These are phyloP conservation scores for Molorchus minor DNA, from an alignment of 2,888 invertebrate genomes.

Conservation along the genomic window DNA sequence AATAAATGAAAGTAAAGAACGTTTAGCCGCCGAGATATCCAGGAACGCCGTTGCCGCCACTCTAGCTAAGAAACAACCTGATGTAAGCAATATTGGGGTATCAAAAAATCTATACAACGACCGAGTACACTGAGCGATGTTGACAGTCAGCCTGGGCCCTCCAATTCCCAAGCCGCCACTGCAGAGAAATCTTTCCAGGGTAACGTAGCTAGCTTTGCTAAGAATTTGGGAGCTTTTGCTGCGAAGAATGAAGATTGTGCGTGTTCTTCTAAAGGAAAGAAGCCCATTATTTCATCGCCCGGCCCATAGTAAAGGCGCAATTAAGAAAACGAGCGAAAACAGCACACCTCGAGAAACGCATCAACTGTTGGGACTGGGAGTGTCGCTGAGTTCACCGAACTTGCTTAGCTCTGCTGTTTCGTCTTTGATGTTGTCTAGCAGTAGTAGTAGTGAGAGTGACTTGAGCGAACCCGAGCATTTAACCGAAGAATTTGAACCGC, in stretches of 20 bases:
- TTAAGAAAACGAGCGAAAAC: conserved; percentile 32
- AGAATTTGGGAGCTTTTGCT: conserved; percentile 33
- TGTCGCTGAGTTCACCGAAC: conserved; percentile 61
- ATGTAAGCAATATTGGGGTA: conserved; percentile 47
- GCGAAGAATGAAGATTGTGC: conserved; percentile 40
- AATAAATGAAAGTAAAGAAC: conserved; percentile 86
- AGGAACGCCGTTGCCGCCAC: conserved; percentile 72
- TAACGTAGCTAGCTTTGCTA: conserved; percentile 42
- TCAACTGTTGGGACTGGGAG: conserved; percentile 55
- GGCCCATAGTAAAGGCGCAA: conserved; percentile 30
- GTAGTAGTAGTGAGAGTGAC: conserved; percentile 60
- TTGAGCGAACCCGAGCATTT: conserved; percentile 72
- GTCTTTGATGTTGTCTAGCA: conserved; percentile 61
- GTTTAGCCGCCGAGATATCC: conserved; percentile 74
- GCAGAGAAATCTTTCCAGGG: conserved; percentile 46
- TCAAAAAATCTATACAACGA: conserved; percentile 53
- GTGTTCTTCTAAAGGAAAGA: conserved; percentile 40
- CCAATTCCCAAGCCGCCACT: conserved; percentile 44
- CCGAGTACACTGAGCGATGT: conserved; percentile 32
- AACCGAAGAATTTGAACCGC: conserved; percentile 67
- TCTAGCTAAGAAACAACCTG: conserved; percentile 49
- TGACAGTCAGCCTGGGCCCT: conserved; percentile 37
- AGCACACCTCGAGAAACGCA: conserved; percentile 41
- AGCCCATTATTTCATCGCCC: conserved; percentile 37
- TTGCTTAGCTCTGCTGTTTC: conserved; percentile 58